These are phyloP conservation scores for Blastomussa wellsi DNA, from an alignment of 92 coral and sea anemone species.

Conservation along the genomic window DNA sequence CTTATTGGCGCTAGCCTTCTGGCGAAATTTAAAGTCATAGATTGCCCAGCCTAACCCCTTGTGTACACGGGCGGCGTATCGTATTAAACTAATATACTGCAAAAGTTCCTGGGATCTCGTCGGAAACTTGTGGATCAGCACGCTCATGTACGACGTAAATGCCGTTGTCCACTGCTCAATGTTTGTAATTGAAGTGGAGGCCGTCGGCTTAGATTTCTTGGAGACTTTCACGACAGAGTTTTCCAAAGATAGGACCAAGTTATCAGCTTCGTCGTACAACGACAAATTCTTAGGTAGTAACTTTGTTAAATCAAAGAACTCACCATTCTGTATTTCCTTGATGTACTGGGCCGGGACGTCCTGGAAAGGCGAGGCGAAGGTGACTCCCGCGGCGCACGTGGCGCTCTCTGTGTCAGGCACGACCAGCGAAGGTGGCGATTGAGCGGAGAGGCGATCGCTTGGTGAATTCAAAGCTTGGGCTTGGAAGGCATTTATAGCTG, in stretches of 20 bases:
- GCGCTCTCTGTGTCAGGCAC: neutral
- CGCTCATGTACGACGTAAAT: neutral
- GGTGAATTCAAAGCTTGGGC: no score
- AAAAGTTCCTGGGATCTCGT: slow-evolving; percentile 20
- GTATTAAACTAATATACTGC: slow-evolving; percentile 39
- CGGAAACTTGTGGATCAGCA: slow-evolving; percentile 13
- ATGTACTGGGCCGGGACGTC: slow-evolving; percentile 30
- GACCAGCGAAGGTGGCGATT: no score
- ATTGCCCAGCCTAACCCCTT: slow-evolving; percentile 52
- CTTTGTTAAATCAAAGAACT: slow-evolving; percentile 48
- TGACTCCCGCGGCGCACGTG: neutral
- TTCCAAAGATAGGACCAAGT: no score
- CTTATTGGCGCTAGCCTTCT: slow-evolving; percentile 36
- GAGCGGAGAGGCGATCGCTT: no score
- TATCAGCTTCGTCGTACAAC: slow-evolving; percentile 21
- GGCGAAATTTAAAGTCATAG: slow-evolving; percentile 43
- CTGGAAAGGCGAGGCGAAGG: neutral
- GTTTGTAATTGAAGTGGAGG: neutral
- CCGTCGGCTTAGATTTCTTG: neutral
- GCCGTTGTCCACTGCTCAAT: no score
- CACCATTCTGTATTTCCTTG: slow-evolving; percentile 34
- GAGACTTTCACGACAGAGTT: slow-evolving; percentile 5
- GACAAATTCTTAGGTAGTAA: slow-evolving; percentile 28
- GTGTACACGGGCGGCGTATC: slow-evolving; percentile 55
- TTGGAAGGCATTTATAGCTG: no score